Base-by-base conservation (phyloP, 2,797 vertebrate genomes). In the Lindbergichthys nudifrons region DNA sequence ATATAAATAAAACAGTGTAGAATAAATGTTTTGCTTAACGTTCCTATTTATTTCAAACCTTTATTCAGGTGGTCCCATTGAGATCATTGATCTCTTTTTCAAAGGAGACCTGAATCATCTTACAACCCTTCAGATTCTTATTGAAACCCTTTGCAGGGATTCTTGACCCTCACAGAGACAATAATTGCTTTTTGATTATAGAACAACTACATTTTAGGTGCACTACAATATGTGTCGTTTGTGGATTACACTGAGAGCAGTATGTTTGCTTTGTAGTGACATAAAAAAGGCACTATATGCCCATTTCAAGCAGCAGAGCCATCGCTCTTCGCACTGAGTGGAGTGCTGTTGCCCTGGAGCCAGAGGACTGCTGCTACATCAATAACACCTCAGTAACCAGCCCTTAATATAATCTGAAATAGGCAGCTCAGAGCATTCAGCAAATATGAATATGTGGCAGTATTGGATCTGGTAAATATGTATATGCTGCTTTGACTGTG, bases 341-440 rank as follows among this genome's bases (percentile, higher is more conserved):
- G 5, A 68, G 59, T 19, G 16, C 59, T 26, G 16, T 57, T 67
- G 53, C 79, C 84, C 86, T 47, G 73, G 1, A 87, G 84, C 77
- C 69, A 53, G 23, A 84, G 67, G 77, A 39, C 73, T 43, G 72
- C 89, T 85, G 81, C 75, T 81, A 82, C 85, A 92, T 90, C 81
- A 87, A 84, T 85, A 89, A 87, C 65, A 57, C 80, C 77, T 87
- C 81, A 77, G 81, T 85, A 88, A 87, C 73, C 68, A 60, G 48
- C 79, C 70, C 73, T 70, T 88, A 82, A 87, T 85, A 80, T 66
- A 75, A 81, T 63, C 65, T 78, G 80, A 81, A 86, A 82, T 52
- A 68, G 70, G 72, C 63, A 61, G 77, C 73, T 79, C 11, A 8
- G 46, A 69, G 83, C 79, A 70, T 79, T 63, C 54, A 2, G 26